Conservation (phyloP, 1,140 invertebrate species). For the Aphelinus certus region DNA sequence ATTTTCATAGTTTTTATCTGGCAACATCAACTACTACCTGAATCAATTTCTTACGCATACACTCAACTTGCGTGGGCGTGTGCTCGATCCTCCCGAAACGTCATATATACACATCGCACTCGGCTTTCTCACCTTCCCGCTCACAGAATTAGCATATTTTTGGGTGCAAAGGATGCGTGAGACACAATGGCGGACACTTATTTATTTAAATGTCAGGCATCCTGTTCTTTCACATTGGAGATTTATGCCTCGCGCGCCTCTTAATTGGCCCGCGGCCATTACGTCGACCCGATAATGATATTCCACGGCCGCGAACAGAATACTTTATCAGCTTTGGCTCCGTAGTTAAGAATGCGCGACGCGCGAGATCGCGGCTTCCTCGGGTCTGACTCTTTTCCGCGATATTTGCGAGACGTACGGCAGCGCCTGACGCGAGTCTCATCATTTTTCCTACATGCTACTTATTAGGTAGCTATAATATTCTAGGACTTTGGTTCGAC, state of each 20-base stretch:
- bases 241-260: slow-evolving; percentile 52
- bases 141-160: slow-evolving; percentile 44
- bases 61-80: neutral
- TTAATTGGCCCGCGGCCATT: slow-evolving; percentile 53
- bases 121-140: neutral
- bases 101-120: neutral
- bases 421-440: slow-evolving; percentile 3
- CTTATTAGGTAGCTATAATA: too few species aligned
- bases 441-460: too few species aligned
- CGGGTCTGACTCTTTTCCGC: neutral
- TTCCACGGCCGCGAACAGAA: slow-evolving; percentile 39
- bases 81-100: too few species aligned
- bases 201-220: slow-evolving; percentile 57
- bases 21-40: too few species aligned
- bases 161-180: slow-evolving; percentile 34
- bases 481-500: too few species aligned
- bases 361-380: slow-evolving; percentile 12
- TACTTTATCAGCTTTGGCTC: slow-evolving; percentile 9
- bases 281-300: slow-evolving; percentile 51
- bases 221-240: slow-evolving; percentile 55
- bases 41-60: too few species aligned
- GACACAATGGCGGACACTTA: slow-evolving; percentile 52
- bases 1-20: too few species aligned
- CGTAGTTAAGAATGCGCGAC: slow-evolving; percentile 29
- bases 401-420: neutral